Conservation (phyloP, 2,797 vertebrate genomes). For the Intellagama lesueurii region DNA sequence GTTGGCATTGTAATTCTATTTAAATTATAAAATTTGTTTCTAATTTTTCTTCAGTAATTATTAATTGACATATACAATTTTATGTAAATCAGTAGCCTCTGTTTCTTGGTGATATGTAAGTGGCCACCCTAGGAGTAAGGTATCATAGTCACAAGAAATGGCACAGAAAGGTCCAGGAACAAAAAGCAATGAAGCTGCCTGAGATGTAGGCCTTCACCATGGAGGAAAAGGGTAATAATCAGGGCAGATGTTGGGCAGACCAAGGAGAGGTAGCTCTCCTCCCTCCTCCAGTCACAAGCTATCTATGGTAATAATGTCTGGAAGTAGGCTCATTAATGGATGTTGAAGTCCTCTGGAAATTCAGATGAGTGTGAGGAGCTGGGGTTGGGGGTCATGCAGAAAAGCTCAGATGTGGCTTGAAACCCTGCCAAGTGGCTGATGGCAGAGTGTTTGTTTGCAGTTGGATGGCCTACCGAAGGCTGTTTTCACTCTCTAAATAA, state of each 20-base stretch:
- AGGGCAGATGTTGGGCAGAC: background rate
- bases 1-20: no score
- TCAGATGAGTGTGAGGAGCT: background rate
- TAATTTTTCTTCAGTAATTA: no score
- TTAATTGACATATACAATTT: no score
- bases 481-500: constrained; percentile 32
- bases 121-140: background rate
- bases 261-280: no score
- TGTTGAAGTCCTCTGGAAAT: background rate
- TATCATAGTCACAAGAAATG: background rate
- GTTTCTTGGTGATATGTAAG: no score
- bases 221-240: background rate
- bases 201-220: background rate
- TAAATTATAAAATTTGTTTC: no score
- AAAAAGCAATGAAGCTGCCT: background rate
- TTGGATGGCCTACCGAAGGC: constrained; percentile 9
- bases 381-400: background rate
- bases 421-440: constrained; percentile 26
- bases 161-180: background rate
- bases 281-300: no score
- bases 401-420: constrained; percentile 29
- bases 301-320: background rate
- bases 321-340: no score
- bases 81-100: no score
- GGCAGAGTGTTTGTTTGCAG: constrained; percentile 15